Percentiles rank a stretch among this genome's conserved stretches.
These are phyloP conservation scores for Blera fallax DNA, from an alignment of 2,888 invertebrate genomes.

Conservation along the genomic window DNA sequence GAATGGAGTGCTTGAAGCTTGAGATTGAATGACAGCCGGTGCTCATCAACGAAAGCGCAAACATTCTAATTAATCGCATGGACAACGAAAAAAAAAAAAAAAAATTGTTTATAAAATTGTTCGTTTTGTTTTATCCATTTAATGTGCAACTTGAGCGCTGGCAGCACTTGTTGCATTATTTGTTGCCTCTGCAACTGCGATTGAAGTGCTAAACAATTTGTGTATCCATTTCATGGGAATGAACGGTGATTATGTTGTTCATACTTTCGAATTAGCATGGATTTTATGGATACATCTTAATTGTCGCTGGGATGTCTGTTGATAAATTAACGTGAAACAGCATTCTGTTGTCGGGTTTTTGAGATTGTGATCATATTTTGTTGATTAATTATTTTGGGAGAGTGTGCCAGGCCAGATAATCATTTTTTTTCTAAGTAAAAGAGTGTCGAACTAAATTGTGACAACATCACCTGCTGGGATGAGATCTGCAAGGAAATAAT, in stretches of 20 bases:
- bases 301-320: background rate
- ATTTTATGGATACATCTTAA: conserved; percentile 22
- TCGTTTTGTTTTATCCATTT: background rate
- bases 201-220: conserved; percentile 57
- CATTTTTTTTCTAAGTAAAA: conserved; percentile 11
- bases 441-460: background rate
- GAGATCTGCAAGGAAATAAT: background rate
- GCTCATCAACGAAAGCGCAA: conserved; percentile 47
- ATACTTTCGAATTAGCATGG: conserved; percentile 48
- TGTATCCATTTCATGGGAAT: conserved; percentile 66
- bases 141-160: conserved; percentile 8
- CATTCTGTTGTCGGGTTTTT: background rate
- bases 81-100: background rate
- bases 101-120: background rate
- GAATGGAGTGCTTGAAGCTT: conserved; percentile 1
- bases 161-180: background rate
- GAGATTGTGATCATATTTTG: conserved; percentile 38
- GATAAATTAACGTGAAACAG: background rate
- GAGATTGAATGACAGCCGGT: conserved; percentile 7
- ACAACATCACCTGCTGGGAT: conserved; percentile 17
- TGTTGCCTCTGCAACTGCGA: background rate
- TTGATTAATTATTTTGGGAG: conserved; percentile 29
- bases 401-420: conserved; percentile 50
- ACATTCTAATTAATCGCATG: conserved; percentile 56
- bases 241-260: conserved; percentile 54